Conservation (phyloP, 2,888 invertebrate genomes). For the Morpho helenor region DNA sequence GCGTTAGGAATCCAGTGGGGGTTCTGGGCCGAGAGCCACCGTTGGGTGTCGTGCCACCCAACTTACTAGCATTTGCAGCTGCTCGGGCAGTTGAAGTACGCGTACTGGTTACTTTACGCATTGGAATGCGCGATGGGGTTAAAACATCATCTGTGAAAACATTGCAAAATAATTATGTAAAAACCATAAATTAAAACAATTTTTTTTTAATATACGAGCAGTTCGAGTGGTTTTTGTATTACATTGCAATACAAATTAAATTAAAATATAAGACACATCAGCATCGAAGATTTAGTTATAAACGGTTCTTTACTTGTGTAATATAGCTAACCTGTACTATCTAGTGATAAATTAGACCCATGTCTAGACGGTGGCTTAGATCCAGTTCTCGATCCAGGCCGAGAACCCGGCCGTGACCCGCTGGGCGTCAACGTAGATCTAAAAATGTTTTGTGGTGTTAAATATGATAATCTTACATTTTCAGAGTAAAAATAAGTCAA, state of each 20-base stretch:
- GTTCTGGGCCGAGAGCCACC: conserved; percentile 84
- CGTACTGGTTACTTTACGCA: conserved; percentile 83
- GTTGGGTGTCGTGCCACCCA: conserved; percentile 79
- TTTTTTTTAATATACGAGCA: too few relatives aligned
- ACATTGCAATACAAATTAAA: too few relatives aligned
- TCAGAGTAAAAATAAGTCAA: too few relatives aligned
- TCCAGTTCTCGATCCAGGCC: conserved; percentile 91
- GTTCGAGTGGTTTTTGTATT: too few relatives aligned
- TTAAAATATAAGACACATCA: too few relatives aligned
- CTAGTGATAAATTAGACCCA: conserved; percentile 94
- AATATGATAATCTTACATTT: too few relatives aligned
- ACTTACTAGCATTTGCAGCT: conserved; percentile 80
- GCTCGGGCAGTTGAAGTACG: conserved; percentile 74
- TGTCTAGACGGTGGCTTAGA: conserved; percentile 96
- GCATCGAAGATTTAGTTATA: not conserved
- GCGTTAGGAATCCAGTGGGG: conserved; percentile 87
- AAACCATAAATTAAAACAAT: not conserved
- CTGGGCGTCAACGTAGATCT: conserved; percentile 87
- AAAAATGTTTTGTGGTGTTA: conserved; percentile 24
- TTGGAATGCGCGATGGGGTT: conserved; percentile 90
- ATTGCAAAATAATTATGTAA: too few relatives aligned
- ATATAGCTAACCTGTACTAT: conserved; percentile 85
- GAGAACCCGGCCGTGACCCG: conserved; percentile 90
- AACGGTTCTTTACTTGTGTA: not conserved
- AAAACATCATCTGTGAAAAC: conserved; percentile 80